Base-by-base conservation (phyloP, 2,113 vertebrate genomes). In the Pachycephala philippinensis region DNA sequence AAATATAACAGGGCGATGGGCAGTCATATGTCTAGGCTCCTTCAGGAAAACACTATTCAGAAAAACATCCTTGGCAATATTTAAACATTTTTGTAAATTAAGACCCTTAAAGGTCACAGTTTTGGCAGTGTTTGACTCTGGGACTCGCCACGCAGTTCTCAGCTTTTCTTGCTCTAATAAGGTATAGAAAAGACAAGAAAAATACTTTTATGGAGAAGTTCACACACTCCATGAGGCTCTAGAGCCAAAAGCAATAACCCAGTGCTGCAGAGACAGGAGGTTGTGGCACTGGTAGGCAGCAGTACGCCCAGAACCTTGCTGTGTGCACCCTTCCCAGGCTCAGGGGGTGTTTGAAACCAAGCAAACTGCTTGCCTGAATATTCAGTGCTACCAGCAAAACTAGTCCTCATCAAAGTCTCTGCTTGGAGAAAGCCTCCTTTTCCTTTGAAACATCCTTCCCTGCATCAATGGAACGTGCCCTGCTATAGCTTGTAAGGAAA, bases 401-500 rank as follows among this genome's bases (percentile, higher is more conserved):
- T 31, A 27, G 6, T 24, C 28, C 35, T 45, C 4, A 4, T 47
- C 31, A 61, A 57, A 80, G 40, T 4, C 37, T 35, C 27, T 66
- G 53, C 28, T 16, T 17, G 28, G 20, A 39, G 90, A 68, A 85
- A n/a, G 7, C 6, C 26, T 21, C 8, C n/a, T 64, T 84, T 81
- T 59, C 54, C 42, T 49, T 21, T 17, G 24, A 61, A 65, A 45
- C 18, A 20, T 52, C 19, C 30, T 42, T 81, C 9, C 47, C 68
- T 7, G 1, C 23, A 13, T 47, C 65, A 44, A 0, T 35, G 15
- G 11, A 82, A 47, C 4, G 2, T 0, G 7, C 27, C 8, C 40
- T 83, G 63, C 56, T 71, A 23, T 20, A 78, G 44, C 61, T 93
- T 86, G n/a, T 16, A 54, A 39, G 27, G 35, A 69, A 80, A 45